Evolutionary conservation across 2,888 invertebrate genomes (phyloP).

Genomic region (Desoria tigrina): DNA sequence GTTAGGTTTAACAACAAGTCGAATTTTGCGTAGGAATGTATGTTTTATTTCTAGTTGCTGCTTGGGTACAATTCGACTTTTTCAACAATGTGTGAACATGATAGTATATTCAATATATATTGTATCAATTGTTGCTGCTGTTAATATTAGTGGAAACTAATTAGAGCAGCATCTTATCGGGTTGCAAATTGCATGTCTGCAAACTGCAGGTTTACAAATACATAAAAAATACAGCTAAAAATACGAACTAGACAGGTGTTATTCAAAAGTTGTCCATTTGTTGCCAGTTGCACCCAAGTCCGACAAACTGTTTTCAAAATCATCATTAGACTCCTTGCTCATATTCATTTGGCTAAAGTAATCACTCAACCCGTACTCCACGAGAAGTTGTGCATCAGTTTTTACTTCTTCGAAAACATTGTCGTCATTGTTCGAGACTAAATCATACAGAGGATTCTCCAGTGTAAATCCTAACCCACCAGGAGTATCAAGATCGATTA

Average conservation of each 20-base stretch:
- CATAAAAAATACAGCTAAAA: no score
- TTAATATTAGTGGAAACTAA: no score
- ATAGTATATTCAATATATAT: no score
- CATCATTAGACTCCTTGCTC: slow-evolving; percentile 15
- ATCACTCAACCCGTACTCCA: slow-evolving; percentile 51
- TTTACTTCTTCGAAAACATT: slow-evolving; percentile 51
- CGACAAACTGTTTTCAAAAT: slow-evolving; percentile 6
- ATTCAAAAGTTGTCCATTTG: slow-evolving; percentile 37
- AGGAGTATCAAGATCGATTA: slow-evolving; percentile 53
- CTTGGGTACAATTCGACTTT: no score
- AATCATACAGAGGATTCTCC: slow-evolving; percentile 53
- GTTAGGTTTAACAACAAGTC: no score
- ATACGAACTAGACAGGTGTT: neutral
- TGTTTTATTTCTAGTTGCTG: no score
- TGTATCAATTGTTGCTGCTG: no score
- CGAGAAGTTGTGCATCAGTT: slow-evolving; percentile 51
- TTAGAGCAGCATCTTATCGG: no score
- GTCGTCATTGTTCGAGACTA: slow-evolving; percentile 45
- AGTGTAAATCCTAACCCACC: slow-evolving; percentile 46
- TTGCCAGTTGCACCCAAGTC: slow-evolving; percentile 6
- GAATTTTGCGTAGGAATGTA: no score
- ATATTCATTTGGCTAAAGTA: slow-evolving; percentile 49
- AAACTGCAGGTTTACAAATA: no score
- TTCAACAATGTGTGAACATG: no score
- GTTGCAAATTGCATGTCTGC: no score